A percentile compares a stretch with the other conserved stretches of the same genome.
Conservation (phyloP, 2,113 vertebrate species). For the Reinhardtius hippoglossoides region DNA sequence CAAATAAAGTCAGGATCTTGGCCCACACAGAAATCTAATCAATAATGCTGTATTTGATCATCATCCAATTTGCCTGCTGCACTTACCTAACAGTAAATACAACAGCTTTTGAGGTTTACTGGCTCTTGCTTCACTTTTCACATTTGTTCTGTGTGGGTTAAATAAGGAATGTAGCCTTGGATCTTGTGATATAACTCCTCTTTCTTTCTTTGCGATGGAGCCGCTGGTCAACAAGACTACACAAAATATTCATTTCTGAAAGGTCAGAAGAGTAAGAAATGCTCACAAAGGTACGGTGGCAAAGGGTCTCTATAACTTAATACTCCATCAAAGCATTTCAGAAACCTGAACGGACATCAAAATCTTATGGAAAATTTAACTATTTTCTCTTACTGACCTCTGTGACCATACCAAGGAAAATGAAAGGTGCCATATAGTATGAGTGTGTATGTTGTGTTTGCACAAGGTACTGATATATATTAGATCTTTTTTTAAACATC, state of each 20-base stretch:
- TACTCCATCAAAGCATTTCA: conserved; percentile 10
- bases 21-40: conserved; percentile 73
- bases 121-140: conserved; percentile 45
- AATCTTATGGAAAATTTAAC: background rate
- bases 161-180: conserved; percentile 57
- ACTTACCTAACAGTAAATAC: conserved; percentile 70
- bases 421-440: background rate
- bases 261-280: conserved; percentile 62
- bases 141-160: conserved; percentile 51
- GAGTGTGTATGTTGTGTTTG: background rate
- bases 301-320: conserved; percentile 31
- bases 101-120: conserved; percentile 59
- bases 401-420: background rate
- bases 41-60: conserved; percentile 74
- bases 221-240: conserved; percentile 57
- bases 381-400: background rate
- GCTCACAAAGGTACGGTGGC: conserved; percentile 24
- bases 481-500: too few species aligned
- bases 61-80: conserved; percentile 74
- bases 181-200: conserved; percentile 56
- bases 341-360: conserved; percentile 12
- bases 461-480: background rate
- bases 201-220: conserved; percentile 38
- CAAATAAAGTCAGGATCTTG: conserved; percentile 73
- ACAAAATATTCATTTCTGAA: conserved; percentile 69